A percentile compares a stretch with the other conserved stretches of the same genome.
phyloP scores from a whole-genome alignment of 2,797 vertebrate genomes.

The Sebastes miniatus region DNA sequence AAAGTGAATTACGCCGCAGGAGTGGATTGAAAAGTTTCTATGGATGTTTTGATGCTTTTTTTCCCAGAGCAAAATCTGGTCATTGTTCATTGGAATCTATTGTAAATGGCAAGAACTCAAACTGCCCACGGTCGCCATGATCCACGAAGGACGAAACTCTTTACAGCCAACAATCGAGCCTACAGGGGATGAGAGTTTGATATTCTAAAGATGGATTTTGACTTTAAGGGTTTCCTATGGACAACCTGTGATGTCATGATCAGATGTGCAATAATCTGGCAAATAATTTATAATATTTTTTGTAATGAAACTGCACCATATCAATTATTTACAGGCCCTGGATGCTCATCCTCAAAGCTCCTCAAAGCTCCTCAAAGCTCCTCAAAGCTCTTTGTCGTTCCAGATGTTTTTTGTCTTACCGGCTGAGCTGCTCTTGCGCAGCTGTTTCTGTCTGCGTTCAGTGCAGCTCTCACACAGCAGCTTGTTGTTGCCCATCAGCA shows the following conservation, averaged over 20 bases:
- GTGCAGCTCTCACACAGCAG: conserved; percentile 96
- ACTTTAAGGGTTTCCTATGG: neutral
- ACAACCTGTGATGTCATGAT: neutral
- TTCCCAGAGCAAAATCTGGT: neutral
- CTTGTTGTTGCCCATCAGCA: conserved; percentile 98
- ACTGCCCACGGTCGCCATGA: neutral
- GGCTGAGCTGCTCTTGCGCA: conserved; percentile 80
- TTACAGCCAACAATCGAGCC: neutral
- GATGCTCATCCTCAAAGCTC: neutral
- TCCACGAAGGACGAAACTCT: neutral
- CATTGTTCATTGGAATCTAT: neutral
- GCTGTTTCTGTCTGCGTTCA: conserved; percentile 85
- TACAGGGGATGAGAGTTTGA: neutral
- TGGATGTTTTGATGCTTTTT: neutral
- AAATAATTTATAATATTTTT: neutral
- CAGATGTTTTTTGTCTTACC: conserved; percentile 74
- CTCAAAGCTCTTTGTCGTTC: neutral
- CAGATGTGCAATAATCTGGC: neutral
- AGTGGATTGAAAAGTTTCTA: neutral
- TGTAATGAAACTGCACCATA: neutral
- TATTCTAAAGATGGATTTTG: neutral
- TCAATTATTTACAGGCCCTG: neutral
- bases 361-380: no score
- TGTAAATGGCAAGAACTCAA: neutral
- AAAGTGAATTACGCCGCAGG: neutral